Conservation (phyloP, 1,140 invertebrate species). For the Drosophila sucinea region DNA sequence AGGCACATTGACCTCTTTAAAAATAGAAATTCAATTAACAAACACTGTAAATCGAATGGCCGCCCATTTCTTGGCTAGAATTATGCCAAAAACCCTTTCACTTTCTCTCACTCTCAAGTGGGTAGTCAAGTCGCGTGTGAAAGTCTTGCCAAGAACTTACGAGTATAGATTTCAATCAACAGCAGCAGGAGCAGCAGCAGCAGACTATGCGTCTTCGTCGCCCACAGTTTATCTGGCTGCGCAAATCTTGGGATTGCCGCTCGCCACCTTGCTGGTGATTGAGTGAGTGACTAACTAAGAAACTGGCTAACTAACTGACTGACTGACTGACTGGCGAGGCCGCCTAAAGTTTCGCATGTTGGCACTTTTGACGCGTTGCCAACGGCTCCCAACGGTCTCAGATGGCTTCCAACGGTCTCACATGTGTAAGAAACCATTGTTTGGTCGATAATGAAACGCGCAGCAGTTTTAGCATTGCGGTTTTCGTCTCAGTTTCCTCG, state of each 20-base stretch:
- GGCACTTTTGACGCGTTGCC: conserved; percentile 15
- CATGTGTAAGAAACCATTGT: conserved; percentile 17
- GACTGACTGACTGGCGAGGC: conserved; percentile 17
- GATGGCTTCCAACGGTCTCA: neutral
- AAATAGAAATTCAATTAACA: conserved; percentile 78
- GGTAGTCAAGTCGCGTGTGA: conserved; percentile 62
- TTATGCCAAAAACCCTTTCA: conserved; percentile 52
- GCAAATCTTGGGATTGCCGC: conserved; percentile 37
- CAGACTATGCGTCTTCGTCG: conserved; percentile 43
- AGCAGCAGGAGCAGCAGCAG: conserved; percentile 23
- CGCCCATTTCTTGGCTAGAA: conserved; percentile 22
- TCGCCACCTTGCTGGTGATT: conserved; percentile 16
- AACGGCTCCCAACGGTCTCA: conserved; percentile 2
- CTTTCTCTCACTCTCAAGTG: conserved; percentile 46
- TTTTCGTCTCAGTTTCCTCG: conserved; percentile 13
- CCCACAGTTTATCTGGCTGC: conserved; percentile 40
- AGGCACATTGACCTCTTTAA: conserved; percentile 58
- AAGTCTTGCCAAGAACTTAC: conserved; percentile 39
- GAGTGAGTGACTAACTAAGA: conserved; percentile 42
- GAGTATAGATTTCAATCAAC: conserved; percentile 62
- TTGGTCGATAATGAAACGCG: conserved; percentile 21
- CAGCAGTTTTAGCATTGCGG: conserved; percentile 16
- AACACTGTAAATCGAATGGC: conserved; percentile 2
- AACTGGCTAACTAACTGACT: conserved; percentile 36
- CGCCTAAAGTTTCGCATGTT: conserved; percentile 19